These are phyloP conservation scores for Fregata magnificens DNA, from an alignment of 2,113 vertebrate genomes.

Conservation along the genomic window DNA sequence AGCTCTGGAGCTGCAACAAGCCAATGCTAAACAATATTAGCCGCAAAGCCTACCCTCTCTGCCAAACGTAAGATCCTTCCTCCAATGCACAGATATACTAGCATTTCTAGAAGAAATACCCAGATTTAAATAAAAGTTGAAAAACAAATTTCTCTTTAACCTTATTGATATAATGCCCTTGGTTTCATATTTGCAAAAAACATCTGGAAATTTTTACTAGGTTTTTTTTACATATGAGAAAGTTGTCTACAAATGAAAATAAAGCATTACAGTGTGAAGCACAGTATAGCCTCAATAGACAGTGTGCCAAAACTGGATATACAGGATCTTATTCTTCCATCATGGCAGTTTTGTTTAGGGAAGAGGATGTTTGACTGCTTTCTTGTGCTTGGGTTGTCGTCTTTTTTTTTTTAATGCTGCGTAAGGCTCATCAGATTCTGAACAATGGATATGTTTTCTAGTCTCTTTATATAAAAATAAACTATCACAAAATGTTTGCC, in stretches of 20 bases:
- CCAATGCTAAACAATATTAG: not conserved
- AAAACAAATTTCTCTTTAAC: not conserved
- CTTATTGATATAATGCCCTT: not conserved
- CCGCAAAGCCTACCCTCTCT: not conserved
- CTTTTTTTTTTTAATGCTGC: not conserved
- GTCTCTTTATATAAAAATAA: not conserved
- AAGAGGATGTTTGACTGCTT: not conserved
- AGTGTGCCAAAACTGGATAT: not conserved
- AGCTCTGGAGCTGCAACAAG: not conserved
- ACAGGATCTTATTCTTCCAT: not conserved
- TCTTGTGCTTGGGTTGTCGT: not conserved
- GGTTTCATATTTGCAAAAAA: not conserved
- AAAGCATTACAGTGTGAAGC: not conserved
- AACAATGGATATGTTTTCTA: not conserved
- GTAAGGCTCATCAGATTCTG: not conserved
- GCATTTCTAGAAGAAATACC: not conserved
- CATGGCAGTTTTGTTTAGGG: not conserved
- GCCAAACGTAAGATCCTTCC: not conserved
- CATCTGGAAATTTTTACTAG: not conserved
- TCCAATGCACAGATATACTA: not conserved
- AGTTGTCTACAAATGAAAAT: not conserved
- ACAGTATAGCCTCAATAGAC: not conserved
- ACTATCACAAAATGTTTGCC: not conserved
- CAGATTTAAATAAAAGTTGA: not conserved
- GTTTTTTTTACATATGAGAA: not conserved